Base-by-base conservation (phyloP, 2,888 invertebrate species). In the Pegoplata infirma region DNA sequence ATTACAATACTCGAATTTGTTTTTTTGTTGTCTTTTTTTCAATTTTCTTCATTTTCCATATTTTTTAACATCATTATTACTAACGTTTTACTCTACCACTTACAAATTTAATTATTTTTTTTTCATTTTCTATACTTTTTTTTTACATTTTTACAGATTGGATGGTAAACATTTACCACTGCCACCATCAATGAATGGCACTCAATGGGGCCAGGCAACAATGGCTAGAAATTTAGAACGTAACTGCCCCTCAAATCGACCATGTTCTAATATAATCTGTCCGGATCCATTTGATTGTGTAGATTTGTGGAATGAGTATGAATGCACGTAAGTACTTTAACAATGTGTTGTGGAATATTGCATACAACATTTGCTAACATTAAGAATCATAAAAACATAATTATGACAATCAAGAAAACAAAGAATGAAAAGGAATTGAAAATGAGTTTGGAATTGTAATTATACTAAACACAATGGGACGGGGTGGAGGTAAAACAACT, bases 221-320 rank as follows among this genome's bases (percentile, higher is more conserved):
- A 97, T 97, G 94, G 96, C 96, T 28, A 91, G 96, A 82, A 97
- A 97, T 88, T 91, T 98, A 73, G 96, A 96, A 85, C 93, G 95
- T 79, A 95, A 96, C 87, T 99, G 99, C 89, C 95, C 96, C n/a
- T 97, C 97, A 21, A 96, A 98, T 87, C 96, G 97, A 86, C 97
- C 97, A 0, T 98, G 98, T 88, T 95, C 96, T 83, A 96, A 97
- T 88, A 96, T 98, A 55, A 96, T 96, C 86, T 98, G 98, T 88
- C 95, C 96, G 0, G 95, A 96, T 86, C 97, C 96, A n/a, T 97
- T 97, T 90, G 96, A 96, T 86, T 98, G 97, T 90, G 95, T 96
- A 82, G 98, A 97, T 90, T 93, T 98, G 51, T 99, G 98, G 98
- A 98, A 98, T 90, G 96, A 96, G 90, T 97, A 97, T 87, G 97